Evolutionary conservation across 2,113 vertebrate genomes (phyloP).

Genomic region (Colinus virginianus): DNA sequence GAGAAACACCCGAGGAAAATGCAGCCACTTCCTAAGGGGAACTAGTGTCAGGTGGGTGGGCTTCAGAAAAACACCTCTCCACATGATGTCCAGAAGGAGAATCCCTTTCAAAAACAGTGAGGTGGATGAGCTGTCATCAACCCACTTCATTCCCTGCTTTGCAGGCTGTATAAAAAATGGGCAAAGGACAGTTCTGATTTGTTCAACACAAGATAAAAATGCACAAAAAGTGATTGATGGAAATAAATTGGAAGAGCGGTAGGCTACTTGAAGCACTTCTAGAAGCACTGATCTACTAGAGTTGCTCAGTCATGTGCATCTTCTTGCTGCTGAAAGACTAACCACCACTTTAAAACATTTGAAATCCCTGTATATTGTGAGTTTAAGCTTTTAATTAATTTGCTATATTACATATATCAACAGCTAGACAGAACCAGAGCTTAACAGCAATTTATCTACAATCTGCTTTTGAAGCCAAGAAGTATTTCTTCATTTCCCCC

Average conservation of each 20-base stretch:
- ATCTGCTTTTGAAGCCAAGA: slow-evolving; percentile 56
- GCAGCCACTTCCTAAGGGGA: not conserved
- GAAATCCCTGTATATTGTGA: slow-evolving; percentile 60
- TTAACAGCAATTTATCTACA: slow-evolving; percentile 63
- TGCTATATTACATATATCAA: slow-evolving; percentile 56
- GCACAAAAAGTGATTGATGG: not conserved
- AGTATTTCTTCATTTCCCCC: slow-evolving; percentile 61
- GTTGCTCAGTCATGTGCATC: slow-evolving; percentile 5
- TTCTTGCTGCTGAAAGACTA: slow-evolving; percentile 67
- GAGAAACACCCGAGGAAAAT: slow-evolving; percentile 25
- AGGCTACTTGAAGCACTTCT: not conserved
- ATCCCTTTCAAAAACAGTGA: slow-evolving; percentile 51
- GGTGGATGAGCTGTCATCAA: slow-evolving; percentile 42
- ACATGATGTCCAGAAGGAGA: slow-evolving; percentile 29
- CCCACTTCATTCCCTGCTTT: not conserved
- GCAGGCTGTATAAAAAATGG: not conserved
- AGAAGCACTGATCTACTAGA: not conserved
- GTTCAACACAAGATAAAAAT: not conserved
- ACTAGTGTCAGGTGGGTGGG: slow-evolving; percentile 11
- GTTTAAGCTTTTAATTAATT: slow-evolving; percentile 73
- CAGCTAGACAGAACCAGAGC: slow-evolving; percentile 46
- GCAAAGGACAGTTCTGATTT: not conserved
- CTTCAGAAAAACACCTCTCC: slow-evolving; percentile 43
- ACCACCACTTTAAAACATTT: slow-evolving; percentile 51
- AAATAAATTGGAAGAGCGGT: not conserved